Percentiles rank a stretch among this genome's conserved stretches.
phyloP scores from a whole-genome alignment of 2,797 vertebrate species.

The Crypturellus tataupa region DNA sequence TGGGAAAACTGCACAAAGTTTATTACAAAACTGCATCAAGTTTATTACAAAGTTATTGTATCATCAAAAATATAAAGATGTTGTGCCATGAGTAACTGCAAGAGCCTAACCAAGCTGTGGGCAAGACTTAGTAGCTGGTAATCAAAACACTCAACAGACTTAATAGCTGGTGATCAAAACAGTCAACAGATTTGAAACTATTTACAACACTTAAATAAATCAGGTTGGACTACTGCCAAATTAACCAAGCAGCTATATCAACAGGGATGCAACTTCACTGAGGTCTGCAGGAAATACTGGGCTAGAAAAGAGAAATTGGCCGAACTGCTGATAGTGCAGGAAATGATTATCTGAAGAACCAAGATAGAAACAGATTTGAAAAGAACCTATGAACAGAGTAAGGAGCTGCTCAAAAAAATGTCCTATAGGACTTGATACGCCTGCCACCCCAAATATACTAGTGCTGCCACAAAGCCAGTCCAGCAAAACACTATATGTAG shows the following conservation, averaged over 20 bases:
- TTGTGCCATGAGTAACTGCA: neutral
- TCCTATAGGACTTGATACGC: neutral
- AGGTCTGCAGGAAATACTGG: neutral
- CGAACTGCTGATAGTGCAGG: neutral
- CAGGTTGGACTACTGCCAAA: neutral
- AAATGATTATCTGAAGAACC: neutral
- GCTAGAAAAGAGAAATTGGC: neutral
- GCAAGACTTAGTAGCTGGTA: neutral
- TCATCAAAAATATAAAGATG: rapidly evolving
- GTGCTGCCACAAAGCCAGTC: neutral
- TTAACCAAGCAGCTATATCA: neutral
- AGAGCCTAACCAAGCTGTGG: neutral
- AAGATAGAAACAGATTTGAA: neutral
- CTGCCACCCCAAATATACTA: neutral
- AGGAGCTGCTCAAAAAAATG: neutral
- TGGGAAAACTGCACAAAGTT: neutral
- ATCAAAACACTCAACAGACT: neutral
- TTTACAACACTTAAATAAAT: neutral
- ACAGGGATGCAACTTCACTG: neutral
- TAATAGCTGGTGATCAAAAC: neutral
- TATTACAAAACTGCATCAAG: too few relatives aligned
- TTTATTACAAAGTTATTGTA: rapidly evolving
- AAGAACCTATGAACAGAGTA: neutral
- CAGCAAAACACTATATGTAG: neutral
- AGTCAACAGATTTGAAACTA: neutral